Evolutionary conservation across 2,888 invertebrate species (phyloP), one percentile per base, ranked within the genome.

Genomic region (Volucella inflata): DNA sequence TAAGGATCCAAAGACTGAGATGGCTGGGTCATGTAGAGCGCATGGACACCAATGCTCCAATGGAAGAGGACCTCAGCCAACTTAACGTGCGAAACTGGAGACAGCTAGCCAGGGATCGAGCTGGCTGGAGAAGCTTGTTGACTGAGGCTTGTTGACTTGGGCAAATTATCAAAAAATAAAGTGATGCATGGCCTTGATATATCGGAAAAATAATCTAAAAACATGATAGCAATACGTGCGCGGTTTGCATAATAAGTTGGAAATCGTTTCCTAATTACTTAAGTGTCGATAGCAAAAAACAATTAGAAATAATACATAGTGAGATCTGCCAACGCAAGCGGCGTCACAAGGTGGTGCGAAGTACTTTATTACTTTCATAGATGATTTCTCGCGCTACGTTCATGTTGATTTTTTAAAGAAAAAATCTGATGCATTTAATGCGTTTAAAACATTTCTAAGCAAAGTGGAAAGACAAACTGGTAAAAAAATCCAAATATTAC

Each of bases 391-490:
- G 38, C 16, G 59, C 17, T 55, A 51, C 17, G 40, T 64, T 14
- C 42, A 38, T 42, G 59, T 78, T 17, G 30, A 70, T 44, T 77
- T 77, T 50, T 21, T 77, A n/a, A 76, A 67, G 17, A 21, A 21
- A 9, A 76, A 70, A 64, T 46, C 51, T 11, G 40, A 60, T 36
- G 46, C 36, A 1, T 60, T 74, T 8, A 14, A 51, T 44, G 64
- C 44, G 11, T 72, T 79, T 10, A 72, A 72, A 60, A 60, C 38
- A n/a, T 80, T 80, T 36, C 46, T 75, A 21, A 9, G n/a, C n/a
- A 65, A 60, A 17, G 80, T 36, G 17, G 74, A 80, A 51, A 46
- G 16, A 16, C 17, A 80, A 67, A 80, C 53, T 9, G 42, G 51
- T n/a, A n/a, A 30, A 46, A 59, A 64, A 44, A 57, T 84, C 17